Conservation (phyloP, 1,140 invertebrate genomes). For the Bursaphelenchus mucronatus region DNA sequence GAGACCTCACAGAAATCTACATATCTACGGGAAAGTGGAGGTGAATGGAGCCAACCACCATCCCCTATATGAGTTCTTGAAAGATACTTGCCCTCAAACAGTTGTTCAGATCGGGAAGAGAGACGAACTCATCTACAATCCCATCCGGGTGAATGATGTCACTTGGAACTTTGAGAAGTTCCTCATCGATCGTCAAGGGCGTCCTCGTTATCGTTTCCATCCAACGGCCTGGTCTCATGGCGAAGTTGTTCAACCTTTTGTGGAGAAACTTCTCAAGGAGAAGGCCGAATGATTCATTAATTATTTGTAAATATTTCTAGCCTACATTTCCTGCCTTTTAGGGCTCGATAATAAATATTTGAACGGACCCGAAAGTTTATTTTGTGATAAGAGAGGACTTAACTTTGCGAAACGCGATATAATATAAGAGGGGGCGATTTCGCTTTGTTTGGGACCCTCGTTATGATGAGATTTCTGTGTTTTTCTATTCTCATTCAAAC, state of each 20-base stretch:
- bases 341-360: too few relatives aligned
- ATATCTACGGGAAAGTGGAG: conserved; percentile 62
- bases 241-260: conserved; percentile 56
- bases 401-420: too few relatives aligned
- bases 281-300: conserved; percentile 33
- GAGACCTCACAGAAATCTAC: conserved; percentile 61
- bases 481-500: too few relatives aligned
- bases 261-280: conserved; percentile 47
- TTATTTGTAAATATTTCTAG: neutral
- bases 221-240: conserved; percentile 59
- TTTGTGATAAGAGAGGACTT: too few relatives aligned
- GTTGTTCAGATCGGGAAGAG: conserved; percentile 56
- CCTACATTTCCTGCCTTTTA: too few relatives aligned
- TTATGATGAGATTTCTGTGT: too few relatives aligned
- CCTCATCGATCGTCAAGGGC: conserved; percentile 61
- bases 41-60: conserved; percentile 63
- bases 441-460: too few relatives aligned
- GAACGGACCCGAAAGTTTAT: too few relatives aligned
- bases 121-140: conserved; percentile 58
- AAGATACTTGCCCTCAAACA: conserved; percentile 61
- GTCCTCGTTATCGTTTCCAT: conserved; percentile 54
- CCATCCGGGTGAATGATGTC: conserved; percentile 61
- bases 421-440: too few relatives aligned
- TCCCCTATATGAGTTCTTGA: conserved; percentile 63
- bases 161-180: conserved; percentile 66